Base-by-base conservation (phyloP, 2,888 invertebrate species). In the Nemurella pictetii region DNA sequence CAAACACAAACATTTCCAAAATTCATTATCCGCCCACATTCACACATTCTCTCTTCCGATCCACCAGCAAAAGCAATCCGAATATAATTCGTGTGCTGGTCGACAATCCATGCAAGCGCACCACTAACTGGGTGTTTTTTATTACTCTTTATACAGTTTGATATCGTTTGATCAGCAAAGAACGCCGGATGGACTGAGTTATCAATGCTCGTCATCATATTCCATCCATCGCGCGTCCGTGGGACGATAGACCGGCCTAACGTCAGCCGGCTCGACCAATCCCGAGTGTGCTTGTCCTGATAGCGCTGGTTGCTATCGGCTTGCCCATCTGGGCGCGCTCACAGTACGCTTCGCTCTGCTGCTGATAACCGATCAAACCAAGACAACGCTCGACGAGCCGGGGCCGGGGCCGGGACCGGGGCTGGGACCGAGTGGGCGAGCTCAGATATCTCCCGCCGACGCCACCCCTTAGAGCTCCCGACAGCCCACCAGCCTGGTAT, bases 121-220 rank as follows among this genome's bases (percentile, higher is more conserved):
- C 75, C 12, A 26, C 75, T 26, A 75, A 36, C 36, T 20, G 32
- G 30, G 30, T 80, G 80, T 81, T 32, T 32, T 35, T 26, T 75
- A 27, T 75, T 75, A 75, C 27, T 75, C 27, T 75, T 75, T 81
- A 81, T 35, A 81, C n/a, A 35, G 35, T 75, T 30, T 35, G 80
- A 25, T 81, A 82, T 82, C 82, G 72, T 28, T 36, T 27, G 72
- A 82, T 82, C 82, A 82, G 82, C 29, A 28, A 55, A 82, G 82
- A 82, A 29, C 82, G 55, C 82, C 82, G 82, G 82, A 82, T 82
- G 82, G 72, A 82, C 29, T 30, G 78, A 72, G 72, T 29, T 72
- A 82, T 82, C 72, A 27, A 15, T 55, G 28, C 26, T 55, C 55
- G 72, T 55, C 82, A 82, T 82, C 80, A 35, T 35, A 36, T 30